These are phyloP conservation scores for Clarias fuscus DNA, from an alignment of 2,797 vertebrate genomes.

Conservation along the genomic window DNA sequence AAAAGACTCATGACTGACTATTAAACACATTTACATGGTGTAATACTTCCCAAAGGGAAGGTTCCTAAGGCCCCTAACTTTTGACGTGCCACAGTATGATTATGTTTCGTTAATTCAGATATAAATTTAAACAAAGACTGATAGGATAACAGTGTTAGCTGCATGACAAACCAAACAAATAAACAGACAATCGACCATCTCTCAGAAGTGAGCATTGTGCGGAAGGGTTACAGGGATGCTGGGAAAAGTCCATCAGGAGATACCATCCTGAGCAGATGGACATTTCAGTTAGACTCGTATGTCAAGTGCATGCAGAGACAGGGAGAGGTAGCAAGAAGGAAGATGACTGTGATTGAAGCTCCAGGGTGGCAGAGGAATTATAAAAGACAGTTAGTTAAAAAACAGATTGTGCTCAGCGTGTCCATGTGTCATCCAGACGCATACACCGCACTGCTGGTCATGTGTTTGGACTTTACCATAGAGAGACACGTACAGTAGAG, in stretches of 20 bases:
- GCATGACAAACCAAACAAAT: no score
- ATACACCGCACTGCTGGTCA: not conserved
- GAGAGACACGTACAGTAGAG: not conserved
- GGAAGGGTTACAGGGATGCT: not conserved
- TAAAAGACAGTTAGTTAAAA: not conserved
- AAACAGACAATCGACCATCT: no score
- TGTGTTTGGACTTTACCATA: not conserved
- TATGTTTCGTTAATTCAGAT: no score
- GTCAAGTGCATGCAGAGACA: not conserved
- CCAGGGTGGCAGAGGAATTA: constrained; percentile 4
- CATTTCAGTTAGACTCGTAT: not conserved
- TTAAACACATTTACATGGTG: no score
- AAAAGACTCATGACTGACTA: no score
- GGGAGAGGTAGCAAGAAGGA: not conserved
- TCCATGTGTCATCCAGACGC: not conserved
- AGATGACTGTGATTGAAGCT: constrained; percentile 23
- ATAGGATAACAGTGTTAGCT: not conserved
- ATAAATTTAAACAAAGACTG: not conserved
- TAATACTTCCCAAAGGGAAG: no score
- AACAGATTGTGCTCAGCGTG: not conserved
- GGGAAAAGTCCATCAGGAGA: constrained; percentile 12
- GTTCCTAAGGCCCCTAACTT: no score
- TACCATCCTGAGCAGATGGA: not conserved
- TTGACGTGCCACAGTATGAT: no score
- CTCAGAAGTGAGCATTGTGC: constrained; percentile 8